These are phyloP conservation scores for Lytechinus pictus DNA, from an alignment of 35 echinoderm and acorn worm species.

Conservation along the genomic window DNA sequence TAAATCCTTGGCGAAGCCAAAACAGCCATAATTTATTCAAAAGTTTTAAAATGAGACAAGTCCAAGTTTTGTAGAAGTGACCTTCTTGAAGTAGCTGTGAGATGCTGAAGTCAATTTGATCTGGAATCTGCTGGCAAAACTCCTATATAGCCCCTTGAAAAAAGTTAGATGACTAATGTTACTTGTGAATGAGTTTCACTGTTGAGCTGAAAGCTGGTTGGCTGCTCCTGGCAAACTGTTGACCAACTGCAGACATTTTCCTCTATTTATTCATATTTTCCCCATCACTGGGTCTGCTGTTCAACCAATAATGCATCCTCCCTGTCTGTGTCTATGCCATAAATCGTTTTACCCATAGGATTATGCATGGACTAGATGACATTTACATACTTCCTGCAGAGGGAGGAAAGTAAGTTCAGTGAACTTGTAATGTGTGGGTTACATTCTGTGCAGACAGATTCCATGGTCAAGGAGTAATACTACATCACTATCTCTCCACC, in stretches of 20 bases:
- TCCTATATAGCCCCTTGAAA: not conserved
- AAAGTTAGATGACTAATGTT: not conserved
- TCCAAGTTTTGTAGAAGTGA: not conserved
- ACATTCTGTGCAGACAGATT: not conserved
- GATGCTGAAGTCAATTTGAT: not conserved
- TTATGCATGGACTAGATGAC: not conserved
- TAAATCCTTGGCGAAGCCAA: not conserved
- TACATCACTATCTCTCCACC: constrained; percentile 8
- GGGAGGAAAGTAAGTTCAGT: not conserved
- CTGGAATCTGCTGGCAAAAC: not conserved
- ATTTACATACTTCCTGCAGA: not conserved
- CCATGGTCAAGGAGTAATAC: constrained; percentile 1
- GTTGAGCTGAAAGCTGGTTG: constrained; percentile 7
- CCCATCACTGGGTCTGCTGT: not conserved
- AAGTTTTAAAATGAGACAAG: not conserved
- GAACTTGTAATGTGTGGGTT: not conserved
- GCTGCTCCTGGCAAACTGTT: constrained; percentile 38
- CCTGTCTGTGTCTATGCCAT: not conserved
- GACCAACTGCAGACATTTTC: constrained; percentile 9
- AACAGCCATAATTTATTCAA: not conserved
- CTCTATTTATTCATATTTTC: constrained; percentile 32
- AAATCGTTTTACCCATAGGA: not conserved
- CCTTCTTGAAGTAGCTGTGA: not conserved
- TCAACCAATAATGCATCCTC: not conserved
- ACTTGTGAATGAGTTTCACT: constrained; percentile 16